Conservation (phyloP, 2,888 invertebrate genomes). For the Liodrosophila aerea region DNA sequence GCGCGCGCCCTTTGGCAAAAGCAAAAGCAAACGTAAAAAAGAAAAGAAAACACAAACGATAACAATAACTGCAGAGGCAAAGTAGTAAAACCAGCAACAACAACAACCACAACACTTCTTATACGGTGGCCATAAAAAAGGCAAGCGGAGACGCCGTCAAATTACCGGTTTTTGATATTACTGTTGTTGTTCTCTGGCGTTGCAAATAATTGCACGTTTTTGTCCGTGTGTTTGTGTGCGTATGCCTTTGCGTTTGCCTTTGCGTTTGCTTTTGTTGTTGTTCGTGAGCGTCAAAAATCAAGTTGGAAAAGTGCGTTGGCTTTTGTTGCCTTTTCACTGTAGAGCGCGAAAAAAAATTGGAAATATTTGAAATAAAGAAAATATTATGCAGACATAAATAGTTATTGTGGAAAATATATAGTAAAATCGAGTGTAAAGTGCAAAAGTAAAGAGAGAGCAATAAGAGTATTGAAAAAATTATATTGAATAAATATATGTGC, state of each 20-base stretch:
- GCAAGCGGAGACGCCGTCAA: slow-evolving; percentile 43
- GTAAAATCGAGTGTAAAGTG: slow-evolving; percentile 34
- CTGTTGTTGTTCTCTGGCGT: slow-evolving; percentile 9
- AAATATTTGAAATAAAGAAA: slow-evolving; percentile 9
- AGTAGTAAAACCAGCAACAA: slow-evolving; percentile 18
- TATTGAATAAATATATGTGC: slow-evolving; percentile 8
- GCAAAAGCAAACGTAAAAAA: slow-evolving; percentile 26
- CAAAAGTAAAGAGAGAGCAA: slow-evolving; percentile 16
- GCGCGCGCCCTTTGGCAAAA: slow-evolving; percentile 60
- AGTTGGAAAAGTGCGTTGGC: slow-evolving; percentile 72
- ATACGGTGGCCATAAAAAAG: slow-evolving; percentile 30
- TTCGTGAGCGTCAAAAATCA: slow-evolving; percentile 32
- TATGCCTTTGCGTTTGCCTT: slow-evolving; percentile 21
- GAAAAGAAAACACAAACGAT: slow-evolving; percentile 11
- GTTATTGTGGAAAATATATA: not conserved
- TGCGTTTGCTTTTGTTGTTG: slow-evolving; percentile 10
- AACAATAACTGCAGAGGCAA: slow-evolving; percentile 25
- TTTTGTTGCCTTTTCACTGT: slow-evolving; percentile 39
- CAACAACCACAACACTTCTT: slow-evolving; percentile 28
- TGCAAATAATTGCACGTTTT: slow-evolving; percentile 64
- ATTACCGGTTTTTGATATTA: slow-evolving; percentile 69
- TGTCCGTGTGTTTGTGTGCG: slow-evolving; percentile 20
- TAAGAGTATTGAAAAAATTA: slow-evolving; percentile 5
- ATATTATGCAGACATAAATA: slow-evolving; percentile 12
- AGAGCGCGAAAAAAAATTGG: slow-evolving; percentile 7